A percentile compares a stretch with the other conserved stretches of the same genome.
Evolutionary conservation across 2,797 vertebrate genomes (phyloP).

Genomic region (Prionace glauca): DNA sequence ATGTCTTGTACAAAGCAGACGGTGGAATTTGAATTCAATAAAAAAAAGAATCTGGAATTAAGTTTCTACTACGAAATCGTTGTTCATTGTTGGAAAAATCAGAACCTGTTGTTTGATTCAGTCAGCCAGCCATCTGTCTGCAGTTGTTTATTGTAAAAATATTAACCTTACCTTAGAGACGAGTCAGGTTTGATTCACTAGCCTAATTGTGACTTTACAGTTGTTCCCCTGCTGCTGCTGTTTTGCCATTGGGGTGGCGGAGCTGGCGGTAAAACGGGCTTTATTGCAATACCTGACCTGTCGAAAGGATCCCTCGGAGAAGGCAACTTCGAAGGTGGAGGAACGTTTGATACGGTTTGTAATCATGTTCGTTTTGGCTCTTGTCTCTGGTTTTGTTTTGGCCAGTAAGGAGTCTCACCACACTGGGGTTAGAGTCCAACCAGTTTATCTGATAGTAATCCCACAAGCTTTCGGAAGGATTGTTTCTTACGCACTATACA

Average conservation of each 20-base stretch:
- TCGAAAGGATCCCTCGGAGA: neutral
- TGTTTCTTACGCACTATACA: too few species aligned
- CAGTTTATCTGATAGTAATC: too few species aligned
- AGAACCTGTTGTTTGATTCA: neutral
- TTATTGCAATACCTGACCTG: neutral
- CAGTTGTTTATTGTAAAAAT: neutral
- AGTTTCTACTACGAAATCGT: too few species aligned
- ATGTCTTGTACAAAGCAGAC: too few species aligned
- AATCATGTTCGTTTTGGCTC: neutral
- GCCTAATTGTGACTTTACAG: neutral
- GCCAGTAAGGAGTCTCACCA: too few species aligned
- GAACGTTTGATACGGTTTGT: neutral
- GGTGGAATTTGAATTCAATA: too few species aligned
- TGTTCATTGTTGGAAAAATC: too few species aligned
- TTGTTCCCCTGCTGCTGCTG: neutral
- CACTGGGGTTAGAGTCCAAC: too few species aligned
- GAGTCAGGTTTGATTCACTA: neutral
- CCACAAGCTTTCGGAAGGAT: too few species aligned
- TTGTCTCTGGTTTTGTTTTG: neutral
- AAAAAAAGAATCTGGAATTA: too few species aligned
- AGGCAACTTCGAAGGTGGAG: neutral
- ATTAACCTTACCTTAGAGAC: neutral
- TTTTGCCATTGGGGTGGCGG: neutral
- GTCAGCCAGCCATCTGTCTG: neutral
- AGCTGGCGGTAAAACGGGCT: neutral